Base-by-base conservation (phyloP, 1,140 invertebrate genomes). In the Zaprionus gabonicus region DNA sequence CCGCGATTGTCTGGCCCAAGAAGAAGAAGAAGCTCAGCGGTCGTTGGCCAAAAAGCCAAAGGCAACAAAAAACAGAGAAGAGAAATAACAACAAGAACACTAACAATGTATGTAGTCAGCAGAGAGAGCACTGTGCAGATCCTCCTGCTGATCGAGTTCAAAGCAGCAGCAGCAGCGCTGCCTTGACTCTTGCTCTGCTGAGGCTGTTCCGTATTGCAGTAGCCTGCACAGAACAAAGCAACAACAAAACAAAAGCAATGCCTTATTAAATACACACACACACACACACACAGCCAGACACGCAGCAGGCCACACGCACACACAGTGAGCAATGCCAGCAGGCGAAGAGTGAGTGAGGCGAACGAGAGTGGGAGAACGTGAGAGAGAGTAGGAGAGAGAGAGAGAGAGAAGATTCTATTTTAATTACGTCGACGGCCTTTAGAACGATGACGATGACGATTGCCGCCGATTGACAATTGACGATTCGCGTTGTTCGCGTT, bases 391-490 rank as follows among this genome's bases (percentile, higher is more conserved):
- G 13, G 10, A 49, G 27, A 28, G 28, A 7, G 28, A 9, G 28
- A 9, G 56, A 12, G 55, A 53, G 17, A 67, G 17, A 15, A 64
- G 36, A 83, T 81, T 87, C 78, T 87, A 87, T 88, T 87, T 87
- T 78, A 88, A 87, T 87, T 81, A 76, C 79, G 65, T 67, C 66
- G 81, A 57, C 84, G 84, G 84, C 84, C 84, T 83, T 88, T 88
- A 67, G 78, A 88, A 59, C 60, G 74, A 65, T 36, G 44, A 44
- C 68, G 41, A 46, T n/a, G n/a, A 17, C 41, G 41, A 46, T n/a
- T 15, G 41, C 15, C n/a, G 41, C 15, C n/a, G 23, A 71, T 87
- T 84, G 81, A 71, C 84, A 87, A 86, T 88, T 83, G 84, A 80
- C 81, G 69, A 76, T 76, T 74, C 67, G 79, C 38, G 38, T 41